Base-by-base conservation (phyloP, 2,797 vertebrate species). In the Podargus strigoides region DNA sequence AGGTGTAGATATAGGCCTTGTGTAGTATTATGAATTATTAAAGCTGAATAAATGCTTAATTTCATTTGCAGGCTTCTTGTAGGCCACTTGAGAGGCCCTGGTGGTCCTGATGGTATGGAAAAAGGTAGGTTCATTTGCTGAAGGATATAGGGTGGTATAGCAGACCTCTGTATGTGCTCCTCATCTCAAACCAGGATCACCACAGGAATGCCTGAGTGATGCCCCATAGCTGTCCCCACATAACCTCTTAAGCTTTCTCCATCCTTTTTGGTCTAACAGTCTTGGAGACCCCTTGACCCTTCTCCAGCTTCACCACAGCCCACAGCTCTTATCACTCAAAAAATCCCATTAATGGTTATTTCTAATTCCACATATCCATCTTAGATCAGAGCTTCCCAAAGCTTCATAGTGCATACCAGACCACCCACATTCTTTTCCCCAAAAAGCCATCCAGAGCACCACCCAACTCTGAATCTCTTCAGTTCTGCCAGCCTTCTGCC, bases 401-500 rank as follows among this genome's bases (percentile, higher is more conserved):
- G 39, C 8, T 34, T 73, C 20, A 26, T 3, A 14, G 9, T 7
- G 2, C 2, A 6, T 59, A 26, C 2, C 22, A 59, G 24, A 20
- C 12, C 8, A 44, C 4, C 18, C 39, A 68, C 7, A 4, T 2
- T 39, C 70, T 59, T 55, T 70, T 14, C 19, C 10, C 18, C 16
- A 26, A 53, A 68, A 80, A 73, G 0, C 5, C 19, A 8, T 8
- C 14, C 52, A 64, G 41, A 81, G 6, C 32, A 39, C 2, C 18
- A 68, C 8, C 3, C 44, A 44, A 13, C 30, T 81, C n/a, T 0
- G 0, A 39, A 62, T 7, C 6, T 68, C 15, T n/a, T 53, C 13
- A 37, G 4, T 32, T 46, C 23, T 36, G 60, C 19, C 41, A 75
- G 0, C 6, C 4, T 75, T 46, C 62, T 72, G 9, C 14, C 21